Base-by-base conservation (phyloP, 2,888 invertebrate genomes). In the Lysandra coridon region DNA sequence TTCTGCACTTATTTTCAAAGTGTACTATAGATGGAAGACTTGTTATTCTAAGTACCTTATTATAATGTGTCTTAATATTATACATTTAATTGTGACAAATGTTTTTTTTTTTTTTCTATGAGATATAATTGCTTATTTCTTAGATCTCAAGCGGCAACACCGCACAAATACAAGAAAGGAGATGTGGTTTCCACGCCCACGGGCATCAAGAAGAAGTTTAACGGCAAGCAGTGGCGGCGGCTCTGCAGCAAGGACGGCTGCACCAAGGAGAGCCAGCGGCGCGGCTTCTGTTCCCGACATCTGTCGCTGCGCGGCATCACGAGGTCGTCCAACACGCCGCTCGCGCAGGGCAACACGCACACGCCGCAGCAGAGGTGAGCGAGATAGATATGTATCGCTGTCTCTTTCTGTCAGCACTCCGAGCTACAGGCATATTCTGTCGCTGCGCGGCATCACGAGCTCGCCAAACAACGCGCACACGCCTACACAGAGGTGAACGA, bases 211-310 rank as follows among this genome's bases (percentile, higher is more conserved):
- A 99, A 99, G 95, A 99, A 99, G 95, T 99, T 99, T 93, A 99
- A 99, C 95, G 99, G 99, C 62, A 99, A 99, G 94, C 99, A 99
- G 91, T 99, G 99, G 99, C 96, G 99, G 82, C 96, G 99, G 85
- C 96, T 99, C 82, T 99, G 99, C 94, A 99, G 99, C 81, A 98
- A 98, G 90, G 98, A 98, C 86, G 98, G 98, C 80, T 99, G 99
- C 92, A 97, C 97, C 62, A 93, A 93, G 95, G 99, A 99, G 95
- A 99, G 99, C 87, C 99, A 99, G 93, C 95, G 99, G 64, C 96
- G 99, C 84, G 99, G 99, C 64, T 99, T 90, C 94, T 99, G 99
- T 91, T 99, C 99, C 37, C 95, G 99, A 78, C 99, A 99, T 94
- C 96, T 99, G 85, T 99, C 98, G 84, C 96, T 99, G 86, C 97